Evolutionary conservation across 2,113 vertebrate genomes (phyloP).

Genomic region (Cercopithecus mona): DNA sequence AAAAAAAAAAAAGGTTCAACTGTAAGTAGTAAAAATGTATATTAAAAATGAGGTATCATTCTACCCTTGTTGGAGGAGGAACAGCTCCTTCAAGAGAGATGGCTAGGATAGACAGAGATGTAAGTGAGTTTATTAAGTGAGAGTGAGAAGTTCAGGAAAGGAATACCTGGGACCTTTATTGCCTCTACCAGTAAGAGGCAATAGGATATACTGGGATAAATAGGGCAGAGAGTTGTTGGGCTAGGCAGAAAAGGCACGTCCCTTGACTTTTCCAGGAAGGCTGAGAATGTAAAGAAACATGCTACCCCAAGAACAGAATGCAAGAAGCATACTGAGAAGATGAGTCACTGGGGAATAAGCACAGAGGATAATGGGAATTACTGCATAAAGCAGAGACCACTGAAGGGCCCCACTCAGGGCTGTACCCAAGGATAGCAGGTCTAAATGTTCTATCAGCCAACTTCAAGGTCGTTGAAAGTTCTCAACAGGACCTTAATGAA

Average conservation of each 20-base stretch:
- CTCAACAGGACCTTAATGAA: not conserved
- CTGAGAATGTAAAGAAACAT: not conserved
- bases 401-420: not conserved
- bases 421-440: not conserved
- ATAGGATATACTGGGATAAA: not conserved
- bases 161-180: not conserved
- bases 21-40: not conserved
- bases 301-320: not conserved
- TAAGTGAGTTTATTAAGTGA: not conserved
- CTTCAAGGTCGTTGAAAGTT: not conserved
- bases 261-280: slow-evolving; percentile 7
- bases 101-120: not conserved
- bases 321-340: not conserved
- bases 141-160: not conserved
- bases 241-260: not conserved
- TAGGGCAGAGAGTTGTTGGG: not conserved
- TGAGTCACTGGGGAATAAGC: not conserved
- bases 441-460: not conserved
- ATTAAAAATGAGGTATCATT: not conserved
- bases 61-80: not conserved
- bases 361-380: not conserved
- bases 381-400: not conserved
- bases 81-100: not conserved
- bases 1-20: not conserved
- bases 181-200: not conserved